These are phyloP conservation scores for Caenorhabditis briggsae DNA, from an alignment of 1,140 invertebrate species.

Conservation along the genomic window DNA sequence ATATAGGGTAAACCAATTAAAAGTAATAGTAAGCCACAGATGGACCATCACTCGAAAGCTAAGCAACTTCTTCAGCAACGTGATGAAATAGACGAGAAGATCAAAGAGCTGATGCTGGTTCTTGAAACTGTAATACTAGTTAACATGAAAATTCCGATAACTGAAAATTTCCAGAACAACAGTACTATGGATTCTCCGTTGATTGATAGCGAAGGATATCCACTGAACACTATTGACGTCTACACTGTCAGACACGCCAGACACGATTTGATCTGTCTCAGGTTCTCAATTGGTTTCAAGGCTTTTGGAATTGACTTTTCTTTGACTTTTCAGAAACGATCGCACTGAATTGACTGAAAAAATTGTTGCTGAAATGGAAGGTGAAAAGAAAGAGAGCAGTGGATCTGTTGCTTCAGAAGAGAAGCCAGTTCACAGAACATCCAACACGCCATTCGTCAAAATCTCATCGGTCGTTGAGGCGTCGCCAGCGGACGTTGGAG, in stretches of 20 bases:
- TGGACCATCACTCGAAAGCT: constrained; percentile 42
- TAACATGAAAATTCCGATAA: background rate
- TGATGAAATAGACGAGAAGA: constrained; percentile 57
- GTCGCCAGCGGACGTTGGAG: constrained; percentile 59
- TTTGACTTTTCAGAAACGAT: constrained; percentile 47
- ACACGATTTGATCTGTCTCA: constrained; percentile 52
- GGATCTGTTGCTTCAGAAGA: background rate
- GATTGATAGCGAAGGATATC: constrained; percentile 60
- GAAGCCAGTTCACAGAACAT: constrained; percentile 60
- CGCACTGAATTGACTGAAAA: constrained; percentile 31
- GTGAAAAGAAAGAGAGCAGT: background rate
- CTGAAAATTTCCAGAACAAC: constrained; percentile 52
- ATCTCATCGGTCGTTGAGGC: constrained; percentile 38
- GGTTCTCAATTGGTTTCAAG: too few species aligned
- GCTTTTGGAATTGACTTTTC: too few species aligned
- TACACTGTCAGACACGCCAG: constrained; percentile 59
- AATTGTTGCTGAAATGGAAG: constrained; percentile 34
- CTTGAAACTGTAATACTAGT: constrained; percentile 29
- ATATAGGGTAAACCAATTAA: too few species aligned
- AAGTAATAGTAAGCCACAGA: too few species aligned
- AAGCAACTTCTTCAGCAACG: constrained; percentile 55
- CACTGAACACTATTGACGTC: constrained; percentile 57
- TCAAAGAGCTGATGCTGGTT: constrained; percentile 29
- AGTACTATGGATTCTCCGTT: constrained; percentile 57
- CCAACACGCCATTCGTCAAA: constrained; percentile 61